Evolutionary conservation across 2,113 vertebrate genomes (phyloP).

Genomic region (Elgaria multicarinata): DNA sequence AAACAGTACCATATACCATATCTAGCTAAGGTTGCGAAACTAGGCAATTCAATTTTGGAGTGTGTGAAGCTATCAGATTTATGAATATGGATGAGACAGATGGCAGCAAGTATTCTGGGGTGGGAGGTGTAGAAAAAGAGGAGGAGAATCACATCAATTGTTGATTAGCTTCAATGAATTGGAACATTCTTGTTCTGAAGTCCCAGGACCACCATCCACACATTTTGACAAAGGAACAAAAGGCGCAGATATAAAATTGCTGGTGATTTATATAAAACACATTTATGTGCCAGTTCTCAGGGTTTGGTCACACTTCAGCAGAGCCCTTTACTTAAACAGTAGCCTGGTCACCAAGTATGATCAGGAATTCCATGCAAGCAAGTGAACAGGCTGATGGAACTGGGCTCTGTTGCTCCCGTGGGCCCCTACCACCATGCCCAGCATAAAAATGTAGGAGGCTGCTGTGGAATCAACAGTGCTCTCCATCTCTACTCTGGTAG

Average conservation of each 20-base stretch:
- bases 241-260: neutral
- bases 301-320: neutral
- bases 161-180: neutral
- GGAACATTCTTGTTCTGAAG: neutral
- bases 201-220: no score
- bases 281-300: neutral
- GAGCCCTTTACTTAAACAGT: neutral
- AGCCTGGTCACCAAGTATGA: neutral
- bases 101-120: neutral
- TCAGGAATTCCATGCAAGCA: no score
- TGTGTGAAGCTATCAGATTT: neutral
- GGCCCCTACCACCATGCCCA: no score
- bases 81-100: constrained; percentile 51
- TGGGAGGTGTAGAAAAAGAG: no score
- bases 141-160: neutral
- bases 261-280: neutral
- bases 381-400: no score
- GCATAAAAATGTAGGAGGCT: no score
- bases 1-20: constrained; percentile 17
- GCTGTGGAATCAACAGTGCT: no score
- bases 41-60: constrained; percentile 6
- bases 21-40: constrained; percentile 2
- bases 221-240: neutral
- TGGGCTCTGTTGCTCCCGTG: no score
- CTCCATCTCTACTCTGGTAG: no score